A percentile compares a stretch with the other conserved stretches of the same genome.
Conservation (phyloP, 2,888 invertebrate genomes). For the Nephrotoma appendiculata region DNA sequence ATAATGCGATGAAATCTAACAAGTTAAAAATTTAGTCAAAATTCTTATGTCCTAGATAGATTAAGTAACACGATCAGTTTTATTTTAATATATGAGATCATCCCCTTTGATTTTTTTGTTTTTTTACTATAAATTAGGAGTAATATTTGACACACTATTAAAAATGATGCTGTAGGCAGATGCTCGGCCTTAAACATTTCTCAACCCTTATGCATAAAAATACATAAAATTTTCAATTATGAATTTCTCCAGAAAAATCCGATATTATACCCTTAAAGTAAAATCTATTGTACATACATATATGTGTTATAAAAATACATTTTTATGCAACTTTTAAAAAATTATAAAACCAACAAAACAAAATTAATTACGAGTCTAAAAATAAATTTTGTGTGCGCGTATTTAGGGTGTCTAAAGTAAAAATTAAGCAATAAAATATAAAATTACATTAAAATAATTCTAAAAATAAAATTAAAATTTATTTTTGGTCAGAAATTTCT, state of each 20-base stretch:
- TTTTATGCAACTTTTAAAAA: not conserved
- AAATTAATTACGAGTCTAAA: not conserved
- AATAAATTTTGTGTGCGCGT: not conserved
- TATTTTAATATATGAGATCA: no score
- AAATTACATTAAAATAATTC: not conserved
- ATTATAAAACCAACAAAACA: not conserved
- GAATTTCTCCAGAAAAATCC: not conserved
- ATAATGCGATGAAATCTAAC: no score
- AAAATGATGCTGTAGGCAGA: not conserved
- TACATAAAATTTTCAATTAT: not conserved
- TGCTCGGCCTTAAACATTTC: not conserved
- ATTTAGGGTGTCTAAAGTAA: not conserved
- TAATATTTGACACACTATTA: not conserved
- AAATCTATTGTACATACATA: not conserved
- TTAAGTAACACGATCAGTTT: no score
- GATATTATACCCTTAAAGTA: not conserved
- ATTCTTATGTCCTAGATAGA: no score
- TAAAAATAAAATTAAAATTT: not conserved
- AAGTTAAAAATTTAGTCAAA: no score
- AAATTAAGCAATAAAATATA: not conserved
- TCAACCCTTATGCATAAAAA: not conserved
- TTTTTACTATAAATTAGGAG: not conserved
- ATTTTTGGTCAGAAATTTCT: not conserved
- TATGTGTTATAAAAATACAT: not conserved
- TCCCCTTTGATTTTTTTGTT: no score